Conservation (phyloP, 2,113 vertebrate species). For the Notiomystis cincta region DNA sequence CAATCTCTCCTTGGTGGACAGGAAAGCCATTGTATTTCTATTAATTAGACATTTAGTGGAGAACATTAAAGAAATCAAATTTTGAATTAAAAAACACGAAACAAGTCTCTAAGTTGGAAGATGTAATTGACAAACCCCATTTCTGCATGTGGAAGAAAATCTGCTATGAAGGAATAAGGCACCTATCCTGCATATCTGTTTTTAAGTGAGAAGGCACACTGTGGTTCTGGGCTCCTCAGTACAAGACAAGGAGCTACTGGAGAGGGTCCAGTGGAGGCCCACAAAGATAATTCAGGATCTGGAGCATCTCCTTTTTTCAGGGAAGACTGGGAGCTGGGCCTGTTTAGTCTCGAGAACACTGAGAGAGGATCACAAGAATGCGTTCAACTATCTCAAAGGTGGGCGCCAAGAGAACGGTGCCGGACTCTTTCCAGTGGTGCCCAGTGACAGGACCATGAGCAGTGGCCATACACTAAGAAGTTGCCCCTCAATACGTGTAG, state of each 20-base stretch:
- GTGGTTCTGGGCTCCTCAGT: background rate
- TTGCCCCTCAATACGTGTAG: background rate
- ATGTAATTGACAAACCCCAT: accelerated
- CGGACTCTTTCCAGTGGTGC: background rate
- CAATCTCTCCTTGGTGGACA: background rate
- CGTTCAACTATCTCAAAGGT: background rate
- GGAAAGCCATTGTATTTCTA: background rate
- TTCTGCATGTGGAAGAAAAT: background rate
- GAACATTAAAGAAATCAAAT: accelerated
- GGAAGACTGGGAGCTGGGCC: background rate
- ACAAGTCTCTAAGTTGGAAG: too few relatives aligned
- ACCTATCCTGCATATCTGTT: accelerated
- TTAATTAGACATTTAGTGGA: background rate
- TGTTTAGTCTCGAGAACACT: background rate
- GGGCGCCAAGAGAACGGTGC: background rate
- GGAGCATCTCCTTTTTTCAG: background rate
- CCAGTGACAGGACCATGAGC: background rate
- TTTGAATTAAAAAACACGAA: background rate
- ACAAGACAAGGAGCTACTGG: background rate
- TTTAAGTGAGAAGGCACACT: accelerated
- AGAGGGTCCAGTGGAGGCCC: background rate
- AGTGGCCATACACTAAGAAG: accelerated
- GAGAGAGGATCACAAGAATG: background rate
- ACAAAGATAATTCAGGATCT: background rate
- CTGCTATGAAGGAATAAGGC: accelerated